These are phyloP conservation scores for Chunga burmeisteri DNA, from an alignment of 2,113 vertebrate genomes.

Conservation along the genomic window DNA sequence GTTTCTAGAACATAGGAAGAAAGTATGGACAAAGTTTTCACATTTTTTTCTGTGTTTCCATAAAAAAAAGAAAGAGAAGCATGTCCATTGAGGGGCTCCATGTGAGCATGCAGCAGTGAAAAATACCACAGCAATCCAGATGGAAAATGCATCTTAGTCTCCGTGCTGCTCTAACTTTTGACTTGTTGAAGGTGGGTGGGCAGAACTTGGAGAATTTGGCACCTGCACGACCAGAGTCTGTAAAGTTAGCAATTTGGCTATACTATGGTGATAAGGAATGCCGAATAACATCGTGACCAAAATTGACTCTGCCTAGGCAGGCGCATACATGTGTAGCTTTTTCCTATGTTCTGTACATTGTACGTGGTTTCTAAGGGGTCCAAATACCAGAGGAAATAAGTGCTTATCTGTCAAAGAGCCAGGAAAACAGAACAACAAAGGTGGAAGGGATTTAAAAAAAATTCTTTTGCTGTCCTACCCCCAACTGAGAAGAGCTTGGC, in stretches of 20 bases:
- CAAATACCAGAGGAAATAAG: constrained; percentile 63
- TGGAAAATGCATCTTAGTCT: constrained; percentile 9
- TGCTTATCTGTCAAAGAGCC: constrained; percentile 74
- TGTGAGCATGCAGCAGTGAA: background rate
- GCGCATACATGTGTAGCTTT: background rate
- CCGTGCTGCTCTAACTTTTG: background rate
- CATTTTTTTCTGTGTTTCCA: background rate
- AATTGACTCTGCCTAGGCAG: constrained; percentile 23
- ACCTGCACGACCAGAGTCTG: background rate
- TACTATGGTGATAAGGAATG: background rate
- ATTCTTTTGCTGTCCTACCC: constrained; percentile 72
- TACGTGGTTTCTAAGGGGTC: constrained; percentile 38
- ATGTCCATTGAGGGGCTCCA: background rate
- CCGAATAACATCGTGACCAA: background rate
- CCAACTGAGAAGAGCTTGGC: constrained; percentile 74
- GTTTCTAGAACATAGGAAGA: constrained; percentile 5
- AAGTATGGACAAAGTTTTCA: background rate
- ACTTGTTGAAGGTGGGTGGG: constrained; percentile 49
- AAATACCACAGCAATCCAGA: constrained; percentile 1
- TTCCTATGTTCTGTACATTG: constrained; percentile 37
- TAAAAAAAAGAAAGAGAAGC: background rate
- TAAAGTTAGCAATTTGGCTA: constrained; percentile 19
- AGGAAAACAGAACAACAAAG: constrained; percentile 75
- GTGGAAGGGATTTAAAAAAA: constrained; percentile 54
- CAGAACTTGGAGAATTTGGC: constrained; percentile 43